Evolutionary conservation across 2,888 invertebrate species (phyloP), one percentile per base, ranked within the genome.

Genomic region (Xylophagus ater): DNA sequence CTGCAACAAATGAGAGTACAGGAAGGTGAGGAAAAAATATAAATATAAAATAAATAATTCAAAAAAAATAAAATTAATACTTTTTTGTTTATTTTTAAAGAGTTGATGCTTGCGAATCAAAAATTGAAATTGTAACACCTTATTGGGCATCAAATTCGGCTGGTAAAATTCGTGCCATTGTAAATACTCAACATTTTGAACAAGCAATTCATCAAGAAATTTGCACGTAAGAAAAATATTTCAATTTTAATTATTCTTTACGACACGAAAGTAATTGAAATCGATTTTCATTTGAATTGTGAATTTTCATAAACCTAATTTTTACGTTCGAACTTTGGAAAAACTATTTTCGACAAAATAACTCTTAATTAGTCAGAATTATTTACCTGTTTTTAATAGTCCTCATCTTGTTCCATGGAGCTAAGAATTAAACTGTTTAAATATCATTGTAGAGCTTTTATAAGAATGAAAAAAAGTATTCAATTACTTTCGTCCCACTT

Each of bases 161-260:
- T 13, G 86, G 88, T 37, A 89, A 90, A 67, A 76, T 89, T 40
- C 73, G 90, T 37, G 90, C 90, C 20, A 86, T 92, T 47, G 90
- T 92, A 35, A 92, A 92, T 62, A 92, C 89, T 8, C 88, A 89
- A 67, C 89, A 90, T 65, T 89, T 92, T 56, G 90, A 90, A 58
- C 90, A 92, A 63, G 90, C 90, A 34, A 89, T 92, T 54, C 90
- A 92, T 59, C 90, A 90, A 61, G 90, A 92, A 73, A 83, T 89
- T 44, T 92, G 90, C 75, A 79, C 86, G 88, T 89, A 69, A 75
- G 79, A 23, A 23, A 23, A 23, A 23, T 6, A 23, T 8, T 8
- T 23, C 23, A 6, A 23, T 23, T 10, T 10, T 10, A n/a, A 23
- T 10, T 23, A 23, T 2, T 23, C n/a, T 23, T 23, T 23, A n/a